phyloP scores from a whole-genome alignment of 1,140 invertebrate species.

The Onthophagus taurus region DNA sequence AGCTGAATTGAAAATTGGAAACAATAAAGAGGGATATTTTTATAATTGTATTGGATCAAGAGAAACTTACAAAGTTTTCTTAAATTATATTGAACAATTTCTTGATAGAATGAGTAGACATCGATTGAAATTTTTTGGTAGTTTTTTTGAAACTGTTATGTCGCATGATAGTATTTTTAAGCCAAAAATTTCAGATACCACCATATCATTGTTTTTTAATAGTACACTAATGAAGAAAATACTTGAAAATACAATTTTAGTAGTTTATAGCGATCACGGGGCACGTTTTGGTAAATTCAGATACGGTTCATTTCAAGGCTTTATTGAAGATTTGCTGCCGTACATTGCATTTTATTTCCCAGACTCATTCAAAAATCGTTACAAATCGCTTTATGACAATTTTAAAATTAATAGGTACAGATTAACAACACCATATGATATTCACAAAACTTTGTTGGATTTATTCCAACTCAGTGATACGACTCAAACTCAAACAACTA shows the following conservation, averaged over 20 bases:
- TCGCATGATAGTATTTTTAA: constrained; percentile 70
- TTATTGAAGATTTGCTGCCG: constrained; percentile 82
- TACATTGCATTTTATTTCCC: constrained; percentile 76
- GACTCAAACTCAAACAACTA: too few relatives aligned
- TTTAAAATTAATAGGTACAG: constrained; percentile 60
- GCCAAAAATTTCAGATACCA: constrained; percentile 55
- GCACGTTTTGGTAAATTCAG: constrained; percentile 75
- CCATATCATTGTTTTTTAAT: constrained; percentile 48
- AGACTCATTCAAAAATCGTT: constrained; percentile 52
- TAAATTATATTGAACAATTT: constrained; percentile 52
- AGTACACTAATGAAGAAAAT: constrained; percentile 46
- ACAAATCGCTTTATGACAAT: constrained; percentile 54
- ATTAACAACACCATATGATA: constrained; percentile 75
- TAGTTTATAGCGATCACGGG: constrained; percentile 89
- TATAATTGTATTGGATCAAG: constrained; percentile 54
- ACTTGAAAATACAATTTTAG: constrained; percentile 57
- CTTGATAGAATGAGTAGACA: constrained; percentile 41
- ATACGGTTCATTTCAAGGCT: constrained; percentile 71
- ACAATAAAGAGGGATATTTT: constrained; percentile 45
- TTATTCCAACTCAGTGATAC: too few relatives aligned
- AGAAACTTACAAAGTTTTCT: constrained; percentile 46
- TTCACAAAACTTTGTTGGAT: constrained; percentile 63
- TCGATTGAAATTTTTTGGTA: constrained; percentile 52
- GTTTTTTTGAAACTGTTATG: constrained; percentile 71
- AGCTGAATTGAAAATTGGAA: constrained; percentile 49